Conservation (phyloP, 2,113 vertebrate species). For the Neofelis nebulosa region DNA sequence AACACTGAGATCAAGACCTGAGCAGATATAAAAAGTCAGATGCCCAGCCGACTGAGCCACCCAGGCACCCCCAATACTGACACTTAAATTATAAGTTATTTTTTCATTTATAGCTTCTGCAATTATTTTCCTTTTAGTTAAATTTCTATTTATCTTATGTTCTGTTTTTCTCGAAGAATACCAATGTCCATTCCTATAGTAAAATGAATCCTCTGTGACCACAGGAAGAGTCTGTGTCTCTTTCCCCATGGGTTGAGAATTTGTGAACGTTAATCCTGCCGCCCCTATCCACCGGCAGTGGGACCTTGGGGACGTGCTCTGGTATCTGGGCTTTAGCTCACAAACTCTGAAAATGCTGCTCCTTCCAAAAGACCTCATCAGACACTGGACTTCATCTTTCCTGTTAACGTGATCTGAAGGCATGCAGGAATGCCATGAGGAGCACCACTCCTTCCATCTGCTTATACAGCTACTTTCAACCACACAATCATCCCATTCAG, state of each 20-base stretch:
- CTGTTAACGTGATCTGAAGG: background rate
- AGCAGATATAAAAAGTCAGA: too few relatives aligned
- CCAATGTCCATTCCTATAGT: background rate
- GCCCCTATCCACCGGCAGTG: accelerated
- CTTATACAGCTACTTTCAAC: background rate
- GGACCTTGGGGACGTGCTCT: background rate
- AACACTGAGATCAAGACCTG: too few relatives aligned
- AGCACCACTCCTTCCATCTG: background rate
- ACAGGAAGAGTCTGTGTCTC: background rate
- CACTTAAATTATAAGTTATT: background rate
- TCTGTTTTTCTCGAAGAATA: background rate
- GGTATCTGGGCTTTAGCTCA: background rate
- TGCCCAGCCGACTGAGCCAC: too few relatives aligned
- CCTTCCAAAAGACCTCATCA: background rate
- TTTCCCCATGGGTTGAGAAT: background rate
- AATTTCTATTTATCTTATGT: background rate
- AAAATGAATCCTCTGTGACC: background rate
- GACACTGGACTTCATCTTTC: background rate
- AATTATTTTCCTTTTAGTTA: background rate
- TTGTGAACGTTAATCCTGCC: background rate
- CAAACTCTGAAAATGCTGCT: background rate
- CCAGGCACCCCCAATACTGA: background rate
- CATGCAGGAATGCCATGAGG: accelerated
- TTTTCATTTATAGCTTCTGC: background rate
- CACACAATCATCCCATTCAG: background rate